Conservation (phyloP, 2,888 invertebrate species). For the Eurois occulta region DNA sequence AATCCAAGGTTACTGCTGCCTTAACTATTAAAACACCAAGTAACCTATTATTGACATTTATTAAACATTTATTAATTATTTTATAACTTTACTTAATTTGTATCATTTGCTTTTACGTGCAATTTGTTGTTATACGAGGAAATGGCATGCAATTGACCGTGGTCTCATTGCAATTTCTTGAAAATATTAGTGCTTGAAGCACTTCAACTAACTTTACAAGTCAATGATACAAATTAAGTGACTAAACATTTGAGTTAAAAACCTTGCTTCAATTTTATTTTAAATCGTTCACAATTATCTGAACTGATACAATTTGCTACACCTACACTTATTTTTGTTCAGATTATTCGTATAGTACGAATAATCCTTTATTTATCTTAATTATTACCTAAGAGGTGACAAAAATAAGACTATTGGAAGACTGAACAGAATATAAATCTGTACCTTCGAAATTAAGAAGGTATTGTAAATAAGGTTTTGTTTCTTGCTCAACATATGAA, state of each 20-base stretch:
- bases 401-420: constrained; percentile 4
- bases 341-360: constrained; percentile 3
- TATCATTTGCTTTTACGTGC: constrained; percentile 16
- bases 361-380: constrained; percentile 19
- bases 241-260: constrained; percentile 25
- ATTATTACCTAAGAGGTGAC: constrained; percentile 17
- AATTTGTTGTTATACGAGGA: neutral
- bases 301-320: constrained; percentile 15
- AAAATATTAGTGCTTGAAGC: neutral
- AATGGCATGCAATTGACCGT: neutral
- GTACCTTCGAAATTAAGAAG: neutral
- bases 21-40: constrained; percentile 60
- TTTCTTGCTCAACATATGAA: neutral
- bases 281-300: constrained; percentile 5
- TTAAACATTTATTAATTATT: constrained; percentile 47
- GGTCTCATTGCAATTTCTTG: neutral
- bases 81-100: constrained; percentile 8
- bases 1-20: constrained; percentile 28
- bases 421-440: constrained; percentile 18
- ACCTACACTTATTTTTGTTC: constrained; percentile 21
- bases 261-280: constrained; percentile 27
- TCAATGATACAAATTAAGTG: constrained; percentile 38
- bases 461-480: constrained; percentile 1
- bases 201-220: neutral
- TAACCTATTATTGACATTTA: constrained; percentile 57